Conservation (phyloP, 2,113 vertebrate species). For the Chaetorhynchus papuensis region DNA sequence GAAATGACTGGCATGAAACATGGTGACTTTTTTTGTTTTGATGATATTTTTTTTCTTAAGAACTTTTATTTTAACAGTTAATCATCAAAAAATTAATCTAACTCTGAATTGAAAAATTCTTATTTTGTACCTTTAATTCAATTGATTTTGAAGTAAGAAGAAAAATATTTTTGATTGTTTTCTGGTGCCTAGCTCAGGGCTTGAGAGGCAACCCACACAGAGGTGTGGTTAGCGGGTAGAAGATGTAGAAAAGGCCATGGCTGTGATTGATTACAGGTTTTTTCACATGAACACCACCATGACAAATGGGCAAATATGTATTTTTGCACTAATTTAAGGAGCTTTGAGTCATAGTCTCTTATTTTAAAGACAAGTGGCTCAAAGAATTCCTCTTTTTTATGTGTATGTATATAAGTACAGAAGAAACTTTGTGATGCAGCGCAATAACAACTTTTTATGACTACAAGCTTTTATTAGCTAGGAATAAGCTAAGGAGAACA, state of each 20-base stretch:
- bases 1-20: background rate
- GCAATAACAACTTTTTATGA: background rate
- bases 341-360: background rate
- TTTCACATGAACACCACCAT: background rate
- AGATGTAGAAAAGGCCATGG: background rate
- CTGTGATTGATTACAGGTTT: background rate
- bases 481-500: background rate
- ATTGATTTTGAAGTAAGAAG: background rate
- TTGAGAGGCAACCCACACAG: background rate
- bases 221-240: background rate
- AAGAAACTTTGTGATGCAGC: background rate
- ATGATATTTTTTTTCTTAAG: background rate
- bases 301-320: background rate
- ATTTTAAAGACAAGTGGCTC: background rate
- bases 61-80: background rate
- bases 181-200: background rate
- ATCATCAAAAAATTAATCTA: background rate
- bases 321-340: background rate
- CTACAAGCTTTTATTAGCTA: background rate
- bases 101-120: background rate
- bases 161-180: background rate
- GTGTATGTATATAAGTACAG: background rate
- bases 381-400: background rate
- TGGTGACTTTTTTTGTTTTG: background rate
- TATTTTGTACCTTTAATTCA: background rate